phyloP scores from a whole-genome alignment of 2,113 vertebrate species.

The Rhabdornis inornatus region DNA sequence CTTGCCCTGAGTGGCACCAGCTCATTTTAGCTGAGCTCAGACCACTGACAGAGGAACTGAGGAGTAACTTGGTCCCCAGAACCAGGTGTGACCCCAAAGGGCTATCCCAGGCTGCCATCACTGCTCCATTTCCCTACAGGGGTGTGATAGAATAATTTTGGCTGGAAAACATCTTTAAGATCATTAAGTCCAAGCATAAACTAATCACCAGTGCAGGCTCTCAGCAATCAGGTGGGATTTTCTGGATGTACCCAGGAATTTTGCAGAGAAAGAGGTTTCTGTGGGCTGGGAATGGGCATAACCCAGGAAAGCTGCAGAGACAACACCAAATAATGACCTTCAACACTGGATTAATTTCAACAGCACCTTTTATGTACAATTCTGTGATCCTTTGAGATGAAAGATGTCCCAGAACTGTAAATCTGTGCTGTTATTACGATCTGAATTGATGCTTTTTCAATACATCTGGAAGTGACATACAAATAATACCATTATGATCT shows the following conservation, averaged over 20 bases:
- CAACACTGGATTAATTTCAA: neutral
- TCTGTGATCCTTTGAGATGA: slow-evolving; percentile 46
- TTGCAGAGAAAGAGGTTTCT: neutral
- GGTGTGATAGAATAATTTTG: neutral
- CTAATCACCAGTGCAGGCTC: neutral
- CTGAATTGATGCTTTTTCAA: slow-evolving; percentile 40
- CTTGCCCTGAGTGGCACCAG: neutral
- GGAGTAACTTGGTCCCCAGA: neutral
- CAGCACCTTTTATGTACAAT: neutral
- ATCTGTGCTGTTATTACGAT: neutral
- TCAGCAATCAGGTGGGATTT: neutral
- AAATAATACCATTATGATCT: slow-evolving; percentile 54
- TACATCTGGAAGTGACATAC: slow-evolving; percentile 31
- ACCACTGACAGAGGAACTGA: neutral
- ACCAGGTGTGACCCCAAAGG: neutral
- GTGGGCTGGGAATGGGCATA: neutral
- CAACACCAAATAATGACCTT: neutral
- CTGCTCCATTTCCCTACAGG: neutral
- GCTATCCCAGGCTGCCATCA: neutral
- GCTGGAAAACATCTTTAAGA: neutral
- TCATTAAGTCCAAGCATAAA: neutral
- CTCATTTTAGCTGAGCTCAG: neutral
- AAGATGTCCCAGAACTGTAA: slow-evolving; percentile 19
- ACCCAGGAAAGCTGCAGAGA: neutral
- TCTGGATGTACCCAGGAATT: neutral